These are phyloP conservation scores for Diaphora mendica DNA, from an alignment of 2,888 invertebrate species.

Conservation along the genomic window DNA sequence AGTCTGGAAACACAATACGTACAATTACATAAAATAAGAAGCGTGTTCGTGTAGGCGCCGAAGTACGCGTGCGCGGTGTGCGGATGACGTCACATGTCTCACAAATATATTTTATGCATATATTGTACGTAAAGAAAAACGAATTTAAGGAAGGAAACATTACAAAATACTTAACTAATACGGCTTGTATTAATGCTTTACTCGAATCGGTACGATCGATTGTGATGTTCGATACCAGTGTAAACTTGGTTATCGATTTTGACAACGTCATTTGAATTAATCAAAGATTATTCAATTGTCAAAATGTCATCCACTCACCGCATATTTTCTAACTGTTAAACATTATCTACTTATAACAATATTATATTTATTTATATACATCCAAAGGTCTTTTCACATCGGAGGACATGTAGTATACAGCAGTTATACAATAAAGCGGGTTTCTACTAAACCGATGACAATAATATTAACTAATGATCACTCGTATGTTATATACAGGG, in stretches of 20 bases:
- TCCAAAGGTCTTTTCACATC: constrained; percentile 54
- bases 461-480: constrained; percentile 44
- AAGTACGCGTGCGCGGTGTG: constrained; percentile 30
- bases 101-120: constrained; percentile 1
- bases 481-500: constrained; percentile 52
- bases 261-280: neutral
- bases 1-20: constrained; percentile 85
- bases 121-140: neutral
- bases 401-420: constrained; percentile 50
- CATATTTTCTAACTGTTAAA: constrained; percentile 34
- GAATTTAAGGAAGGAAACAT: neutral
- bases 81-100: neutral
- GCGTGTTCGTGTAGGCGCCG: constrained; percentile 58
- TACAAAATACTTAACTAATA: neutral
- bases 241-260: neutral
- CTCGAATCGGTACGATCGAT: neutral
- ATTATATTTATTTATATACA: constrained; percentile 65
- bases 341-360: constrained; percentile 58
- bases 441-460: constrained; percentile 50
- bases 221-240: neutral
- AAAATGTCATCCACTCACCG: constrained; percentile 6
- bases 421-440: constrained; percentile 49
- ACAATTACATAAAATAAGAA: constrained; percentile 76
- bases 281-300: constrained; percentile 13
- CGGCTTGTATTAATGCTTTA: neutral